These are phyloP conservation scores for Pangasius larnaudii DNA, from an alignment of 2,797 vertebrate genomes.

Conservation along the genomic window DNA sequence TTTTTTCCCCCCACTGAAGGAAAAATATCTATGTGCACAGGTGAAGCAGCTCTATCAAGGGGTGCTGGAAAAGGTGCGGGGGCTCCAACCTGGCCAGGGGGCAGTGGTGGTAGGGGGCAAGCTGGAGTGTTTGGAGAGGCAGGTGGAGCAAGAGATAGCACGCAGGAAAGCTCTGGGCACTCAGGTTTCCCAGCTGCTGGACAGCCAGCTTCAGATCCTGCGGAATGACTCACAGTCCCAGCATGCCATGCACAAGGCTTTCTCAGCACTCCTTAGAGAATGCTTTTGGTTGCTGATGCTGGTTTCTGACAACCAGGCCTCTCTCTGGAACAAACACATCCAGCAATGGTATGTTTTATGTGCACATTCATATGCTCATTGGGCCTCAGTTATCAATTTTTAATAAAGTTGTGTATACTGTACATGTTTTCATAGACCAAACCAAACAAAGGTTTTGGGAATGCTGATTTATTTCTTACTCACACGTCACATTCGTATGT, in stretches of 20 bases:
- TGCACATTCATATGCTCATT: neutral
- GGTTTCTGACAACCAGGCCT: slow-evolving; percentile 52
- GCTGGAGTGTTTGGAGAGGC: slow-evolving; percentile 66
- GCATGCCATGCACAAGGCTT: slow-evolving; percentile 74
- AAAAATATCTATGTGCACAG: slow-evolving; percentile 66
- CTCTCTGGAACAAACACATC: slow-evolving; percentile 60
- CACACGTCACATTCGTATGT: neutral
- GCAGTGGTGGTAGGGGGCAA: slow-evolving; percentile 46
- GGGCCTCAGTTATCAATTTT: neutral
- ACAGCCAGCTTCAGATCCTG: slow-evolving; percentile 76
- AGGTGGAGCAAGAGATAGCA: slow-evolving; percentile 80
- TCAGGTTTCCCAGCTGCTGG: slow-evolving; percentile 73
- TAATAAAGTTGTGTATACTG: neutral
- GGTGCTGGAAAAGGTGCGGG: slow-evolving; percentile 73
- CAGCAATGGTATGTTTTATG: slow-evolving; percentile 67
- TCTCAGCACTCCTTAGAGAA: slow-evolving; percentile 72
- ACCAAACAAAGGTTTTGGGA: neutral
- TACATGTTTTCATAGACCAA: neutral
- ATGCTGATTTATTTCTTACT: neutral
- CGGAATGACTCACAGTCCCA: slow-evolving; percentile 75
- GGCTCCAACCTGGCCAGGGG: slow-evolving; percentile 66
- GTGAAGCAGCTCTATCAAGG: slow-evolving; percentile 81
- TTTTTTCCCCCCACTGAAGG: neutral
- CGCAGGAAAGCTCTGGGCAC: slow-evolving; percentile 73
- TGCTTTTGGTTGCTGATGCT: slow-evolving; percentile 70